A percentile compares a stretch with the other conserved stretches of the same genome.
phyloP scores from a whole-genome alignment of 2,888 invertebrate species.

The Papilio protenor region DNA sequence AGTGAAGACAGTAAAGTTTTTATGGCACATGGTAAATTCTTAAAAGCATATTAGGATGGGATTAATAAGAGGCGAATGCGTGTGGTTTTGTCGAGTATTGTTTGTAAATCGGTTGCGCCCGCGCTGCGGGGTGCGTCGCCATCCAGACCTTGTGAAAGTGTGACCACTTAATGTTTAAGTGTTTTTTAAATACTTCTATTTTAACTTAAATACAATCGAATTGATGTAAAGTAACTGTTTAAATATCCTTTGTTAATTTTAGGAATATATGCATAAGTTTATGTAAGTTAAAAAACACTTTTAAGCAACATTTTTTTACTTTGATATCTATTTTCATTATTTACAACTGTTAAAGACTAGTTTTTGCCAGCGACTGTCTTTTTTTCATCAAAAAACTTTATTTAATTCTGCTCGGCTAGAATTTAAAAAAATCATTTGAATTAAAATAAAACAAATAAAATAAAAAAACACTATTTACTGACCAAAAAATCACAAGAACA shows the following conservation, averaged over 20 bases:
- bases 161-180: conserved; percentile 37
- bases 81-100: conserved; percentile 65
- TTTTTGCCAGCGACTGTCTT: too few relatives aligned
- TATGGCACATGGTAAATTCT: conserved; percentile 21
- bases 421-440: too few relatives aligned
- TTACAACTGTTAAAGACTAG: too few relatives aligned
- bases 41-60: conserved; percentile 45
- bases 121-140: conserved; percentile 65
- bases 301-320: too few relatives aligned
- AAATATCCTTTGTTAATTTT: not conserved
- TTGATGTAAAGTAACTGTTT: not conserved
- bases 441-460: too few relatives aligned
- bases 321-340: too few relatives aligned
- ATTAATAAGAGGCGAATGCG: conserved; percentile 52
- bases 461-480: too few relatives aligned
- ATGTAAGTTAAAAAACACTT: too few relatives aligned
- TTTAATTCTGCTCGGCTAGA: too few relatives aligned
- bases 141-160: conserved; percentile 59
- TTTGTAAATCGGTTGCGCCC: conserved; percentile 73
- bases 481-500: too few relatives aligned
- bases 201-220: not conserved
- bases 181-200: conserved; percentile 20
- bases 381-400: too few relatives aligned
- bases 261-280: not conserved
- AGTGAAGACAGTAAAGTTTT: conserved; percentile 8